Evolutionary conservation across 2,888 invertebrate genomes (phyloP).

Genomic region (Eubasilissa splendida): DNA sequence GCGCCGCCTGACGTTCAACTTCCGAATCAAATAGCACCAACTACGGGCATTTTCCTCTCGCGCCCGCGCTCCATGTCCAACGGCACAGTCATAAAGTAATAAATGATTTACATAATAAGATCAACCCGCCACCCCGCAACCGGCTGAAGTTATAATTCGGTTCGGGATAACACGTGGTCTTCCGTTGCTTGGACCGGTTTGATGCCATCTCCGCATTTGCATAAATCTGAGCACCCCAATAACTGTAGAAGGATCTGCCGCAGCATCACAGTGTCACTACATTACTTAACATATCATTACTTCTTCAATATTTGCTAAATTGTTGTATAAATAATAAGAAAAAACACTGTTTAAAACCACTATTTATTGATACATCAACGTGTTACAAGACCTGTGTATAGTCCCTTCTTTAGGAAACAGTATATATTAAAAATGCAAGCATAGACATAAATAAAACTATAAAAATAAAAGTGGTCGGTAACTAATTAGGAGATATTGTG

Average conservation of each 20-base stretch:
- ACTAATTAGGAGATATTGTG: too few species aligned
- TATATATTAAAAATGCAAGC: too few species aligned
- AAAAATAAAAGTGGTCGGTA: too few species aligned
- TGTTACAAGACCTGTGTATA: too few species aligned
- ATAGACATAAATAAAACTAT: too few species aligned
- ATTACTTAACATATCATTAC: too few species aligned
- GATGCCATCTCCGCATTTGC: constrained; percentile 23
- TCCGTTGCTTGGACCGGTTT: constrained; percentile 14
- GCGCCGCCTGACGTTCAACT: constrained; percentile 11
- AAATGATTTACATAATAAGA: constrained; percentile 49
- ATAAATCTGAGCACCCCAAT: constrained; percentile 9
- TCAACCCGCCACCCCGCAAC: constrained; percentile 16
- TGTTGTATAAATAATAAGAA: too few species aligned
- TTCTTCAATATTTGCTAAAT: too few species aligned
- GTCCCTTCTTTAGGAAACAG: too few species aligned
- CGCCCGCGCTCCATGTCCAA: neutral
- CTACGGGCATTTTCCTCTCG: constrained; percentile 2
- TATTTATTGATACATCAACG: too few species aligned
- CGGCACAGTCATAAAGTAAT: constrained; percentile 40
- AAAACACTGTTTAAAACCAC: too few species aligned
- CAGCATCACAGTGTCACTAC: neutral
- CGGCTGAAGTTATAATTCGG: constrained; percentile 41
- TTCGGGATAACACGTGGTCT: constrained; percentile 3
- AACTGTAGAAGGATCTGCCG: neutral
- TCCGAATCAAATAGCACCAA: constrained; percentile 9